Conservation (phyloP, 1,140 invertebrate species). For the Panulirus ornatus region DNA sequence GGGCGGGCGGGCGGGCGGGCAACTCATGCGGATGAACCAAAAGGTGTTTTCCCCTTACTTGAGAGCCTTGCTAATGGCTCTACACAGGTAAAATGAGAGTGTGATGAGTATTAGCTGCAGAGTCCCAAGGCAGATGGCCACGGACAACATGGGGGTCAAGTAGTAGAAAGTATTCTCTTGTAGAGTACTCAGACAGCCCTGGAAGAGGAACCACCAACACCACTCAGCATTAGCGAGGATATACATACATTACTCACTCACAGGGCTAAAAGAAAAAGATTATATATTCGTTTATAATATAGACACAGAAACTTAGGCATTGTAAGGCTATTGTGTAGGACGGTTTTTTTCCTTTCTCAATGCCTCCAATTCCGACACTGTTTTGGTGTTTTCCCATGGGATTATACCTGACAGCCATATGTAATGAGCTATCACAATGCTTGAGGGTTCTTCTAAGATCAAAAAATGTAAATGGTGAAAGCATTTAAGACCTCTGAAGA, state of each 20-base stretch:
- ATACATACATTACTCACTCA: not conserved
- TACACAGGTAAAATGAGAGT: conserved; percentile 73
- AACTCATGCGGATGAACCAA: conserved; percentile 19
- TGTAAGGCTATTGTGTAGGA: no score
- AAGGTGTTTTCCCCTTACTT: conserved; percentile 65
- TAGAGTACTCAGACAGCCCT: conserved; percentile 68
- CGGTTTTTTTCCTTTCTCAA: no score
- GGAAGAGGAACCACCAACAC: conserved; percentile 25
- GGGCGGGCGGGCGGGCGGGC: not conserved
- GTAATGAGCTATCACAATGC: no score
- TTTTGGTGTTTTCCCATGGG: no score
- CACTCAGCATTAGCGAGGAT: not conserved
- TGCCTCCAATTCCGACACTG: no score
- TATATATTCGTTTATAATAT: no score
- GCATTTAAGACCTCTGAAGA: no score
- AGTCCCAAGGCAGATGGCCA: conserved; percentile 68
- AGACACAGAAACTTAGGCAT: no score
- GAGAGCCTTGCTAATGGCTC: conserved; percentile 71
- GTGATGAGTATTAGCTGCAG: conserved; percentile 72
- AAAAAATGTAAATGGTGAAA: no score
- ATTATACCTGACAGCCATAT: no score
- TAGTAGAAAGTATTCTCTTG: conserved; percentile 72
- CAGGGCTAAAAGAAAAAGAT: no score
- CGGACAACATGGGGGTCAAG: conserved; percentile 67
- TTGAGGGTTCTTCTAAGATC: no score